Evolutionary conservation across 2,888 invertebrate species (phyloP).

Genomic region (Podabrus alpinus): DNA sequence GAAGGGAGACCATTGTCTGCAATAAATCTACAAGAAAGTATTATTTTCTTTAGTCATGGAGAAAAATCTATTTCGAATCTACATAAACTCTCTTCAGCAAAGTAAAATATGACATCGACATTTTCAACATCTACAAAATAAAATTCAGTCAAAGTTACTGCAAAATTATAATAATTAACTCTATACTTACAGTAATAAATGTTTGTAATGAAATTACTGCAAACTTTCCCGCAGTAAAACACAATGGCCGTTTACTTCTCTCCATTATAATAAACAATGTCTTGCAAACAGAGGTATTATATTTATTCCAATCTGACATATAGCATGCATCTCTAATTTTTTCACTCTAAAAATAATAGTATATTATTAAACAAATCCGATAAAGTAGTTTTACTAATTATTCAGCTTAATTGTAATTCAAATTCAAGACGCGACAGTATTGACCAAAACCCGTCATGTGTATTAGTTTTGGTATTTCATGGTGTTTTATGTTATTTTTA

Average conservation of each 20-base stretch:
- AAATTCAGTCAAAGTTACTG: too few relatives aligned
- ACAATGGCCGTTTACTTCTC: background rate
- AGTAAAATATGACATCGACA: background rate
- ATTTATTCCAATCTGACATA: background rate
- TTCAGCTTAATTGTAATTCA: too few relatives aligned
- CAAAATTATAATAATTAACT: too few relatives aligned
- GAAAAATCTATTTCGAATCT: background rate
- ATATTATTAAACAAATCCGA: too few relatives aligned
- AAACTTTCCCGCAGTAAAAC: background rate
- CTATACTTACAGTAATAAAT: background rate
- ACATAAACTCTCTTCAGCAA: background rate
- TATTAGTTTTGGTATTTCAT: too few relatives aligned
- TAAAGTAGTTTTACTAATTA: too few relatives aligned
- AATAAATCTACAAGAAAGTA: too few relatives aligned
- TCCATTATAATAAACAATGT: slow-evolving; percentile 5
- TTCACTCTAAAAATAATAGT: background rate
- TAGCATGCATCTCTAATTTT: background rate
- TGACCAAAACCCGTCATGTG: too few relatives aligned
- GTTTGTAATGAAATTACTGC: background rate
- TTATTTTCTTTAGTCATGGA: too few relatives aligned
- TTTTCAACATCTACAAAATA: background rate
- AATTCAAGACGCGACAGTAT: too few relatives aligned
- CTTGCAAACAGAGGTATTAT: background rate
- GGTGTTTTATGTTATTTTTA: too few relatives aligned
- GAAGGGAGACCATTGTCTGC: too few relatives aligned